phyloP scores from a whole-genome alignment of 2,113 vertebrate genomes.

The Cebidichthys violaceus region DNA sequence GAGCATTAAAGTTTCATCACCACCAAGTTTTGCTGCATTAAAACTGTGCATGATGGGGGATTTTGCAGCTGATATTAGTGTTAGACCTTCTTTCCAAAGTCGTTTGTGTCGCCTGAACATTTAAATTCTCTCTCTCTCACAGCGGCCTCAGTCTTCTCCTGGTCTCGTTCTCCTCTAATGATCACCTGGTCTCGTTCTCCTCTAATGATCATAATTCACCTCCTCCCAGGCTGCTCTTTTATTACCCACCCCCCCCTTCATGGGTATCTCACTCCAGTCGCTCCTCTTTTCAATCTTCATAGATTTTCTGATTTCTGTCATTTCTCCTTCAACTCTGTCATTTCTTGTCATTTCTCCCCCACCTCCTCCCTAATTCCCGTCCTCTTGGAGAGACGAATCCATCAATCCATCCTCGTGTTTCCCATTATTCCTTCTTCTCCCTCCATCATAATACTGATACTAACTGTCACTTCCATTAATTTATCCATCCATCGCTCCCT shows the following conservation, averaged over 20 bases:
- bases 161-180: no score
- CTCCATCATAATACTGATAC: not conserved
- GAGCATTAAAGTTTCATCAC: not conserved
- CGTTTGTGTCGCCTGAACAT: not conserved
- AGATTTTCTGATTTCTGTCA: not conserved
- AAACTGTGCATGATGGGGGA: not conserved
- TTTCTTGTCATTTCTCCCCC: not conserved
- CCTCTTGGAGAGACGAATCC: not conserved
- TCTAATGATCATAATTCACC: not conserved
- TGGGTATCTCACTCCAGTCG: no score
- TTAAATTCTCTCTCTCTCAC: not conserved
- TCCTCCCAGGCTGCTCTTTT: not conserved
- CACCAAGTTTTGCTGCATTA: not conserved
- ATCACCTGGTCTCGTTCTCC: no score
- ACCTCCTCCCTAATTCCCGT: not conserved
- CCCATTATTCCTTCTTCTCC: not conserved
- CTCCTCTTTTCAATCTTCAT: not conserved
- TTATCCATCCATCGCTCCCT: not conserved
- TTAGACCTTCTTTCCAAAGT: accelerated
- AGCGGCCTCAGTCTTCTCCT: no score
- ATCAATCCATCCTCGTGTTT: not conserved
- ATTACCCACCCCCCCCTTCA: not conserved
- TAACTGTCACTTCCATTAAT: not conserved
- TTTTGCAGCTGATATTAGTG: not conserved
- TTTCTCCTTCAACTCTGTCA: no score